Evolutionary conservation across 1,140 invertebrate species (phyloP).

Genomic region (Ditylenchus dipsaci): DNA sequence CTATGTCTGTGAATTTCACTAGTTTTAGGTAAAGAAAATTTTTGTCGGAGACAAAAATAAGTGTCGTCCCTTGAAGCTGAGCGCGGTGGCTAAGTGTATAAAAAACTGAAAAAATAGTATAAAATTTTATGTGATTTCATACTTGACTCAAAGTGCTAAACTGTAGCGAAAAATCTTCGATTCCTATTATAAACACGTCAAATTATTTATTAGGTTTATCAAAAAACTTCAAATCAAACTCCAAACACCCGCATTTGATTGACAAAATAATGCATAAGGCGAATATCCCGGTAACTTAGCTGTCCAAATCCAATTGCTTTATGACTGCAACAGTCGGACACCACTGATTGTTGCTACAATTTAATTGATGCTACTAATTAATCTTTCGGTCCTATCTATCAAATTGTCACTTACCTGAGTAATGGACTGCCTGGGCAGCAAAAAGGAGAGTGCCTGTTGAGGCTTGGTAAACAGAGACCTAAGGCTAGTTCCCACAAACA

Average conservation of each 20-base stretch:
- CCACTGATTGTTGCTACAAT: neutral
- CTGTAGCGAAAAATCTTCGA: too few species aligned
- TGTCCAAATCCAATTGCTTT: neutral
- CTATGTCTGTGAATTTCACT: too few species aligned
- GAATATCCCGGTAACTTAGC: constrained; percentile 2
- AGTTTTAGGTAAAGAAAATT: too few species aligned
- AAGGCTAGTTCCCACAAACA: neutral
- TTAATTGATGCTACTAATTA: neutral
- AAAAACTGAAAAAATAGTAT: too few species aligned
- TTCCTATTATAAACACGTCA: too few species aligned
- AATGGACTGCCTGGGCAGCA: neutral
- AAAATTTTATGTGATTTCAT: too few species aligned
- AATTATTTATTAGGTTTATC: too few species aligned
- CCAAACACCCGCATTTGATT: constrained; percentile 6
- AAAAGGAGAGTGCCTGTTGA: neutral
- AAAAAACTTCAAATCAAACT: neutral
- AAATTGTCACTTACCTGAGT: neutral
- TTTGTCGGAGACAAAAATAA: too few species aligned
- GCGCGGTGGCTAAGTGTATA: too few species aligned
- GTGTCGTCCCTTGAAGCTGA: too few species aligned
- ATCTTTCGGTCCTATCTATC: neutral
- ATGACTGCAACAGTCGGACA: constrained; percentile 8
- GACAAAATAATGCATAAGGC: neutral
- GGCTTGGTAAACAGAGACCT: neutral
- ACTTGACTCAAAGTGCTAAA: too few species aligned